A percentile compares a stretch with the other conserved stretches of the same genome.
Conservation (phyloP, 2,113 vertebrate genomes). For the Entelurus aequoreus region DNA sequence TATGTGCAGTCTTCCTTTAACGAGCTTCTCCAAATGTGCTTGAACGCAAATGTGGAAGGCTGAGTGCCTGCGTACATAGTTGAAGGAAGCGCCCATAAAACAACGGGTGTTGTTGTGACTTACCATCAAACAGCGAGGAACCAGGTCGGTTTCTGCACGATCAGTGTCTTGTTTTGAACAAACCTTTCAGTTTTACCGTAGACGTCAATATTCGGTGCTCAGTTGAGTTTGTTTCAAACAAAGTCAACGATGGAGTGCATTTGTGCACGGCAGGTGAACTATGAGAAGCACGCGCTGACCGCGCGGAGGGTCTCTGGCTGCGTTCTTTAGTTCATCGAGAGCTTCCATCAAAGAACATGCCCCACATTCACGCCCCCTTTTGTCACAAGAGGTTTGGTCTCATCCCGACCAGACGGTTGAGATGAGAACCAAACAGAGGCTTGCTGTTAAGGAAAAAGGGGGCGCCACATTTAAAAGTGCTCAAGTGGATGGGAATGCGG, state of each 20-base stretch:
- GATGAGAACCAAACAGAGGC: conserved; percentile 47
- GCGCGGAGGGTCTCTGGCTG: not conserved
- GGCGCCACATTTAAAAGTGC: conserved; percentile 39
- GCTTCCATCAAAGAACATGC: conserved; percentile 39
- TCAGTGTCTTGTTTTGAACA: not conserved
- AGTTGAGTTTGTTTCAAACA: conserved; percentile 1
- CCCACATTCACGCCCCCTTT: conserved; percentile 44
- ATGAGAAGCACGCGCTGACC: not conserved
- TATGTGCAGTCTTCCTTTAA: no score
- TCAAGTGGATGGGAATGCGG: conserved; percentile 34
- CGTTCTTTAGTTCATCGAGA: conserved; percentile 21
- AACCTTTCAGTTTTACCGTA: not conserved
- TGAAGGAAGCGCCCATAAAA: conserved; percentile 36
- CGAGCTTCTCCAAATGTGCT: conserved; percentile 1
- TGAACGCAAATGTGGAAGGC: conserved; percentile 2
- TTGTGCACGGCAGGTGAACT: conserved; percentile 12
- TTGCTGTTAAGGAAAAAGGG: conserved; percentile 44
- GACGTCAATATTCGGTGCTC: not conserved
- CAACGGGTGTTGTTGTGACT: conserved; percentile 24
- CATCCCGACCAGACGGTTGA: conserved; percentile 33
- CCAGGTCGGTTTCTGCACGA: conserved; percentile 3
- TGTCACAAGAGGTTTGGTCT: conserved; percentile 58
- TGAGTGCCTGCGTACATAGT: conserved; percentile 22
- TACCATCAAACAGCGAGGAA: conserved; percentile 32
- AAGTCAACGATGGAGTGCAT: conserved; percentile 10